Base-by-base conservation (phyloP, 2,113 vertebrate species). In the Equus przewalskii region DNA sequence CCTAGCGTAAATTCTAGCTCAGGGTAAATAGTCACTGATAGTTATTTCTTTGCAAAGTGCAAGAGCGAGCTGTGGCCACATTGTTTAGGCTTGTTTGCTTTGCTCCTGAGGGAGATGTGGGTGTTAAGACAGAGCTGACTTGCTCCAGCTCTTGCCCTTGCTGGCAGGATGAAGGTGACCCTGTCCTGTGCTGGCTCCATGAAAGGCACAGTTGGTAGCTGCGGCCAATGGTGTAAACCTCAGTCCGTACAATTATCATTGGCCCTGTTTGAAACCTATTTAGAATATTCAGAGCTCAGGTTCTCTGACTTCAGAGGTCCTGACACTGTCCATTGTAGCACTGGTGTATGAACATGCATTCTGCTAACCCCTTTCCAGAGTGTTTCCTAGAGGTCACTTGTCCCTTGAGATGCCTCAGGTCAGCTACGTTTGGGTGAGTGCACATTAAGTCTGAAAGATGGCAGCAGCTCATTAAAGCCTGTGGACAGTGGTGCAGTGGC, bases 261-360 rank as follows among this genome's bases (percentile, higher is more conserved):
- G 44, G 2, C 21, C 76, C 54, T 6, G 13, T 60, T n/a, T 36
- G 67, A 65, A 46, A 58, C 30, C 6, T 5, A 19, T 64, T n/a
- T 33, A 54, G 60, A n/a, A 26, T 19, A 2, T n/a, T 18, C 46
- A 6, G 3, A 6, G 1, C 21, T 19, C 9, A 9, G 30, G 18
- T 44, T 28, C 54, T 26, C 7, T 6, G 41, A 22, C 84, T 79
- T 24, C 54, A 24, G 49, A 78, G 54, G 46, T 3, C 1, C 30
- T 6, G 30, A 22, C 41, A 0, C 33, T 70, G 33, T 5, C 2
- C 18, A 0, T 5, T 0, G 0, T 1, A 2, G 3, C 19, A 14
- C 4, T 22, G 28, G 28, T 26, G 6, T 28, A 12, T 11, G 14
- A 46, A 3, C 15, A 7, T 14, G 4, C 0, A 1, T 49, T 62